A percentile compares a stretch with the other conserved stretches of the same genome.
Evolutionary conservation across 1,140 invertebrate genomes (phyloP).

Genomic region (Macrotrachela quadricornifera): DNA sequence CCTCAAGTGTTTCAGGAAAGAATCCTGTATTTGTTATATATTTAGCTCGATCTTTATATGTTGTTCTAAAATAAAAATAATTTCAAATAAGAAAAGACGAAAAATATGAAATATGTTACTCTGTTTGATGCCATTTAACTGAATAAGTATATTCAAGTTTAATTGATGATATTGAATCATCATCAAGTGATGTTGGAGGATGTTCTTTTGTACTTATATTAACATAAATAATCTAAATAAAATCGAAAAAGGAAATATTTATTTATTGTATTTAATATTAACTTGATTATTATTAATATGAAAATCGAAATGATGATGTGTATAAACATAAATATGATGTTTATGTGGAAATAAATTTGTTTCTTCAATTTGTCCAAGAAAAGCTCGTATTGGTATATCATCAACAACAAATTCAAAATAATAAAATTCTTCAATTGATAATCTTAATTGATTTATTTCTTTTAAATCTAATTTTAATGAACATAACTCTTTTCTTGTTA

Average conservation of each 20-base stretch:
- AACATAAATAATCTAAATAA: slow-evolving; percentile 30
- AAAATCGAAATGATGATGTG: slow-evolving; percentile 34
- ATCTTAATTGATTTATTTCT: slow-evolving; percentile 27
- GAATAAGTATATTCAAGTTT: slow-evolving; percentile 29
- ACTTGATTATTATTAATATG: slow-evolving; percentile 34
- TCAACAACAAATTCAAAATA: slow-evolving; percentile 39
- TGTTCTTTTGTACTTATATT: slow-evolving; percentile 32
- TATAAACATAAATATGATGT: slow-evolving; percentile 34
- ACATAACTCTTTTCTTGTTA: slow-evolving; percentile 29
- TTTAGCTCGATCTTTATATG: slow-evolving; percentile 26
- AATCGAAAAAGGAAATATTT: background rate
- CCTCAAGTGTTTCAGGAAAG: slow-evolving; percentile 35
- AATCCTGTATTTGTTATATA: slow-evolving; percentile 29
- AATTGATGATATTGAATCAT: slow-evolving; percentile 15
- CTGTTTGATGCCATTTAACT: slow-evolving; percentile 30
- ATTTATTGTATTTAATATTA: slow-evolving; percentile 3
- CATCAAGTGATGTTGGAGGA: slow-evolving; percentile 26
- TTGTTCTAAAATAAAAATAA: slow-evolving; percentile 15
- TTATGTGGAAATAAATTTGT: slow-evolving; percentile 33
- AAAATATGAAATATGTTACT: slow-evolving; percentile 19
- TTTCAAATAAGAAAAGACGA: no score
- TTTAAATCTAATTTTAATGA: slow-evolving; percentile 23
- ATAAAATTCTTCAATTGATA: slow-evolving; percentile 36
- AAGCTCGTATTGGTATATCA: slow-evolving; percentile 34
- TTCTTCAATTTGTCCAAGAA: slow-evolving; percentile 36